Evolutionary conservation across 2,888 invertebrate species (phyloP), one percentile per base, ranked within the genome.

Genomic region (Hyalella azteca): DNA sequence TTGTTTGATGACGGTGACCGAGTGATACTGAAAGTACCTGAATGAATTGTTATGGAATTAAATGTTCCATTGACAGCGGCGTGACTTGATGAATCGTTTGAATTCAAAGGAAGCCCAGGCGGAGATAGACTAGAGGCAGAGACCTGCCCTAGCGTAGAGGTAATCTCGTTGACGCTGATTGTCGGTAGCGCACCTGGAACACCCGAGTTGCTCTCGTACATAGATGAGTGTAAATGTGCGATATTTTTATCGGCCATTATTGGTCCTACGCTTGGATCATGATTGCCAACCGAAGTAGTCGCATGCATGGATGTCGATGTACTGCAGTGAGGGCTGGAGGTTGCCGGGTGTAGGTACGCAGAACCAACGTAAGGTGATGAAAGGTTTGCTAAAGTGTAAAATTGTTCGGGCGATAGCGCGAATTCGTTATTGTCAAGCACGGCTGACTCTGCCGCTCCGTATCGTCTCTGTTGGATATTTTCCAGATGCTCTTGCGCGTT

Each of bases 351-450:
- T 19, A 36, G 36, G 19, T 66, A 66, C 19, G 32, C 19, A 29
- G 32, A 36, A 66, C n/a, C n/a, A n/a, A n/a, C 19, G 66, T 66
- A 66, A 36, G 66, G 66, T 19, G 66, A 66, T 36, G 66, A 66
- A 19, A 66, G 29, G 66, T 66, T 66, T 2, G 66, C 66, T n/a
- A 36, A 32, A 19, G 66, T 36, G 19, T 66, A 66, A 19, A 66
- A 66, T 32, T 66, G 66, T 29, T 66, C 66, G 1, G 66, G 36
- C 19, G 66, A 66, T 36, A 66, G 19, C 7, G 36, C 39, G n/a
- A 66, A 66, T 19, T 66, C 66, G 29, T 66, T 66, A 15, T 45
- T 15, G 7, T 66, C 66, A 4, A 54, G 26, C 13, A 36, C 36
- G 5, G 36, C 66, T 5, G 66, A 39, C 9, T 66, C 66, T 2